These are phyloP conservation scores for Dascyllus trimaculatus DNA, from an alignment of 2,113 vertebrate species.

Conservation along the genomic window DNA sequence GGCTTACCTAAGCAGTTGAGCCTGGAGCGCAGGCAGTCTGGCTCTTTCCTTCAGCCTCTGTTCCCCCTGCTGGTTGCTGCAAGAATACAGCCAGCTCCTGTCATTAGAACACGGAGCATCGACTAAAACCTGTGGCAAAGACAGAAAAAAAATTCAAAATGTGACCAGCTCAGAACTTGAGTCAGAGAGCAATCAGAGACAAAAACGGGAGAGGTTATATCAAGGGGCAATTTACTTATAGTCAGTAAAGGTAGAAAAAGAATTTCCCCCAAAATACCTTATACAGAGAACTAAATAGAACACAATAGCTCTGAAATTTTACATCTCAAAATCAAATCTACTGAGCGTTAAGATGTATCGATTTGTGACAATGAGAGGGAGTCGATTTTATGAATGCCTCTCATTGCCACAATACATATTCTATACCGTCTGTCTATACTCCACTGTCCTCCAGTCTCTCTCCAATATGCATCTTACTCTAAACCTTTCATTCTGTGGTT, in stretches of 20 bases:
- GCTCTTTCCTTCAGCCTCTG: constrained; percentile 78
- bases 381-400: not conserved
- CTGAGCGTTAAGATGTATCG: too few species aligned
- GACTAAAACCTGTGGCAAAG: constrained; percentile 80
- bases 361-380: too few species aligned
- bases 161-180: not conserved
- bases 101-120: constrained; percentile 96
- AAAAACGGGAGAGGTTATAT: not conserved
- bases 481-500: constrained; percentile 29
- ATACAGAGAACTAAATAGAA: not conserved
- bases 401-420: not conserved
- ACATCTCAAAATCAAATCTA: constrained; percentile 14
- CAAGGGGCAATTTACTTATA: not conserved
- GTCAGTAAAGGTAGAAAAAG: not conserved
- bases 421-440: constrained; percentile 3
- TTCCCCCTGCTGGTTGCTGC: constrained; percentile 76
- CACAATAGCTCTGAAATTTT: constrained; percentile 4
- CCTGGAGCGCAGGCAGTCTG: constrained; percentile 79
- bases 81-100: constrained; percentile 93
- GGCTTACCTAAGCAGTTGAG: constrained; percentile 80
- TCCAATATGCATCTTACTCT: constrained; percentile 21
- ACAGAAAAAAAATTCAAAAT: not conserved
- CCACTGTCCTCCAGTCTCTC: constrained; percentile 6
- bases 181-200: not conserved
- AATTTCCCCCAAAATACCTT: not conserved